Evolutionary conservation across 2,888 invertebrate species (phyloP).

Genomic region (Ormyrus thymus): DNA sequence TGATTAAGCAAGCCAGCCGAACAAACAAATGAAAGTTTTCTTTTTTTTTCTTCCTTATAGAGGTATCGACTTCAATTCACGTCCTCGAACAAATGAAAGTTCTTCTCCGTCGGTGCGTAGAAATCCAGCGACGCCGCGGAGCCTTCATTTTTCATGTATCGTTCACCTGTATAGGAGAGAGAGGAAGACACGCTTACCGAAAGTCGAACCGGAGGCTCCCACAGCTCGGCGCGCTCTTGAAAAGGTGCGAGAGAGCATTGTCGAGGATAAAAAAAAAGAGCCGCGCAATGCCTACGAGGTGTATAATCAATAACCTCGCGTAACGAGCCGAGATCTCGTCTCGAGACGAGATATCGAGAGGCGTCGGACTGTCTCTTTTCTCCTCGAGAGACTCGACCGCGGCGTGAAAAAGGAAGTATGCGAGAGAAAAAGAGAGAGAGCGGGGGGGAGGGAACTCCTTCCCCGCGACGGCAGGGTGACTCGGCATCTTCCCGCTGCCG

Average conservation of each 20-base stretch:
- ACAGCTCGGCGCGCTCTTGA: background rate
- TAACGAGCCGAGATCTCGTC: conserved; percentile 60
- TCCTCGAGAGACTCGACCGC: no score
- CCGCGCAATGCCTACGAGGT: conserved; percentile 49
- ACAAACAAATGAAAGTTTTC: conserved; percentile 39
- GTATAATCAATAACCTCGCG: conserved; percentile 68
- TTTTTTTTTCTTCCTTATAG: no score
- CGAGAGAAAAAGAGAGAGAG: conserved; percentile 15
- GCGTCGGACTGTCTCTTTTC: conserved; percentile 17
- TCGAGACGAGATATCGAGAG: conserved; percentile 41
- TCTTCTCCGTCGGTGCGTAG: conserved; percentile 6
- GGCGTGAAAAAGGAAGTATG: background rate
- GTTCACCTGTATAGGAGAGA: background rate
- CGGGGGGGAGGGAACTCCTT: background rate
- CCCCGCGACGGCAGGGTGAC: conserved; percentile 35
- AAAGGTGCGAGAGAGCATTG: conserved; percentile 27
- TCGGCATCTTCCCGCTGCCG: conserved; percentile 41
- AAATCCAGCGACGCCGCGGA: conserved; percentile 28
- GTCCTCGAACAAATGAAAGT: conserved; percentile 33
- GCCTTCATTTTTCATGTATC: conserved; percentile 49
- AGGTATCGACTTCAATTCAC: no score
- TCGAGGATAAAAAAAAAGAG: conserved; percentile 8
- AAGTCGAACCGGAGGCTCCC: background rate
- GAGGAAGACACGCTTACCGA: background rate
- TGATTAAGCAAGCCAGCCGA: conserved; percentile 44